phyloP scores from a whole-genome alignment of 2,113 vertebrate genomes.

The Boleophthalmus pectinirostris region DNA sequence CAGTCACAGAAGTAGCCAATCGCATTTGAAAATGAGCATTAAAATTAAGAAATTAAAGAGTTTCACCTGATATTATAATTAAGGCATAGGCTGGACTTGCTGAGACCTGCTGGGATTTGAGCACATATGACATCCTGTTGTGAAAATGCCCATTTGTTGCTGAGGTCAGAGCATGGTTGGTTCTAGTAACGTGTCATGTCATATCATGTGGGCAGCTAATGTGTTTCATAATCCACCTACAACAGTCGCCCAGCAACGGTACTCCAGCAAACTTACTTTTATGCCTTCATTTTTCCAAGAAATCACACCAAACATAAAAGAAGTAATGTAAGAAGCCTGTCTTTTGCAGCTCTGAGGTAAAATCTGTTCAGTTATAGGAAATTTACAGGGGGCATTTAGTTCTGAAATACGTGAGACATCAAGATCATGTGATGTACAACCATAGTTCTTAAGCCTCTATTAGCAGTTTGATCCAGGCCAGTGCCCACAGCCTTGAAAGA shows the following conservation, averaged over 20 bases:
- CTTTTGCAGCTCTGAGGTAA: constrained; percentile 13
- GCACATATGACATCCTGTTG: not conserved
- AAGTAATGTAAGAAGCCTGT: constrained; percentile 11
- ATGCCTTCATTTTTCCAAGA: constrained; percentile 18
- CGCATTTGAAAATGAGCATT: no score
- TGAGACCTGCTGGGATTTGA: not conserved
- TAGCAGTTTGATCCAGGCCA: constrained; percentile 45
- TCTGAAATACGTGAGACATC: constrained; percentile 7
- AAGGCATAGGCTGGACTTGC: not conserved
- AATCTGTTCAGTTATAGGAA: constrained; percentile 15
- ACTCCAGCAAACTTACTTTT: constrained; percentile 21
- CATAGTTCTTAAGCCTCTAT: constrained; percentile 39
- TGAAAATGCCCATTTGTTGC: not conserved
- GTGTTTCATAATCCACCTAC: constrained; percentile 65
- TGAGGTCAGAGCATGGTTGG: not conserved
- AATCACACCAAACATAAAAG: constrained; percentile 33
- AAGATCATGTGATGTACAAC: constrained; percentile 46
- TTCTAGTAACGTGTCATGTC: constrained; percentile 1
- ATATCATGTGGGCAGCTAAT: constrained; percentile 32
- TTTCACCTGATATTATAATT: not conserved
- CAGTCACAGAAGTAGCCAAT: not conserved
- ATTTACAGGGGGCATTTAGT: not conserved
- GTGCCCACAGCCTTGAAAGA: constrained; percentile 45
- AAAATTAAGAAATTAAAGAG: no score
- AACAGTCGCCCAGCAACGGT: constrained; percentile 65